Percentiles rank a stretch among this genome's conserved stretches.
These are phyloP conservation scores for Rhorus exstirpatorius DNA, from an alignment of 2,888 invertebrate species.

Conservation along the genomic window DNA sequence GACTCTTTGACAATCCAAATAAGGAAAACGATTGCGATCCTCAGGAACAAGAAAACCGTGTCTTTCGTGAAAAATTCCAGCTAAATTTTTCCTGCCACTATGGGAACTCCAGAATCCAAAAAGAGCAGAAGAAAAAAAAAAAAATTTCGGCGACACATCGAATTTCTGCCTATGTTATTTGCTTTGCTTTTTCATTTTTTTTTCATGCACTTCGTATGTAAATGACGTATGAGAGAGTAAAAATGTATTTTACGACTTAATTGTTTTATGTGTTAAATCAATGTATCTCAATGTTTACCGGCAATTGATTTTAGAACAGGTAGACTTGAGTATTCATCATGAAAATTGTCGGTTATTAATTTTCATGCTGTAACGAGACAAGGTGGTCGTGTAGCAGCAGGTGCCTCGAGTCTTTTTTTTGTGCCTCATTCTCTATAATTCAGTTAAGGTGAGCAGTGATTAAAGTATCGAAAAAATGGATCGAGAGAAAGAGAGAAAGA, in stretches of 20 bases:
- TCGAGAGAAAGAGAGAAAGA: neutral
- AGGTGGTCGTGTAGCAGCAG: constrained; percentile 29
- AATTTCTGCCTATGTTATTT: too few species aligned
- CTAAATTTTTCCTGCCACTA: neutral
- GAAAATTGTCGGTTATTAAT: constrained; percentile 54
- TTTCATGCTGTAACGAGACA: constrained; percentile 42
- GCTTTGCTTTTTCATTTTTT: too few species aligned
- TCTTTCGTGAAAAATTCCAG: neutral
- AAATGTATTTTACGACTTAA: constrained; percentile 38
- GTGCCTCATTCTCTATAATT: constrained; percentile 5
- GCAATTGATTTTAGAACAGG: neutral
- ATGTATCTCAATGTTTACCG: neutral
- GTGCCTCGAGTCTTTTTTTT: constrained; percentile 31
- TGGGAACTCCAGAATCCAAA: too few species aligned
- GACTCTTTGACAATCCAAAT: too few species aligned
- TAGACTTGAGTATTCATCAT: constrained; percentile 6
- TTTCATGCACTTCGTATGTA: neutral
- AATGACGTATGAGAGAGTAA: neutral
- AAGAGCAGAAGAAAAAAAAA: too few species aligned
- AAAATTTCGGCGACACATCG: too few species aligned
- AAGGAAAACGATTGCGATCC: too few species aligned
- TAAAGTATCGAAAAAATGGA: neutral
- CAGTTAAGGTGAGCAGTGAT: constrained; percentile 19
- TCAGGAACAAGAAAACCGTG: too few species aligned
- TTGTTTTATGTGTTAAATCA: neutral